A percentile compares a stretch with the other conserved stretches of the same genome.
Evolutionary conservation across 2,797 vertebrate genomes (phyloP).

Genomic region (Naso thynnoides): DNA sequence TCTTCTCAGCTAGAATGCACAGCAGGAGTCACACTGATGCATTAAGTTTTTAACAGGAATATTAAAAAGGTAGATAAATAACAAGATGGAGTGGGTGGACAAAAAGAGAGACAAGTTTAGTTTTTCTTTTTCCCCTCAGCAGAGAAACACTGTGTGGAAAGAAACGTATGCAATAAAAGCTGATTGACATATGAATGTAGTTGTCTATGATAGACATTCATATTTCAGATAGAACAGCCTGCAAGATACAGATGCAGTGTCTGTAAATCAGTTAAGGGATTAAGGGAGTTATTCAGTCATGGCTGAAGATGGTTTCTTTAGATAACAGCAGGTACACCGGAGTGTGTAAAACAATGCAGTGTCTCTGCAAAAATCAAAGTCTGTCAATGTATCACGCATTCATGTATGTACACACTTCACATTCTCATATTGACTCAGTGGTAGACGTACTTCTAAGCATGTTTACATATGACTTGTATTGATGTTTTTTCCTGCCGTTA

Average conservation of each 20-base stretch:
- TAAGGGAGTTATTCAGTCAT: slow-evolving; percentile 46
- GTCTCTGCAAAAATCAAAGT: slow-evolving; percentile 11
- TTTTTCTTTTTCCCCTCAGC: slow-evolving; percentile 4
- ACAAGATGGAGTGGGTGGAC: slow-evolving; percentile 28
- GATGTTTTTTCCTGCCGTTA: slow-evolving; percentile 19
- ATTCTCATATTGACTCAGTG: background rate
- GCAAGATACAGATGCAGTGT: slow-evolving; percentile 26
- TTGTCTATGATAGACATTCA: slow-evolving; percentile 28
- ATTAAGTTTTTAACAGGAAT: slow-evolving; percentile 53
- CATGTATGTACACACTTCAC: slow-evolving; percentile 8
- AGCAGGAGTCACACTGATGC: slow-evolving; percentile 52
- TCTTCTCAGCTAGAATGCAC: slow-evolving; percentile 52
- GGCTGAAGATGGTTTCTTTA: slow-evolving; percentile 38
- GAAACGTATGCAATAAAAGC: slow-evolving; percentile 17
- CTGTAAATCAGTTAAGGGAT: slow-evolving; percentile 59
- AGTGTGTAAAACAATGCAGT: slow-evolving; percentile 7
- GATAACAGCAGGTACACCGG: slow-evolving; percentile 34
- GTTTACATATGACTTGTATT: slow-evolving; percentile 20
- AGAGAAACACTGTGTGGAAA: background rate
- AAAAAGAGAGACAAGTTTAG: slow-evolving; percentile 1
- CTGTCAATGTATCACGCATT: slow-evolving; percentile 6
- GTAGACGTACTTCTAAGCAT: slow-evolving; percentile 1
- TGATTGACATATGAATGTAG: slow-evolving; percentile 40
- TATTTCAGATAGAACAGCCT: slow-evolving; percentile 47
- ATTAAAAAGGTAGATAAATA: slow-evolving; percentile 54